phyloP scores from a whole-genome alignment of 53 echinoderm and acorn worm species.

The Antedon mediterranea region DNA sequence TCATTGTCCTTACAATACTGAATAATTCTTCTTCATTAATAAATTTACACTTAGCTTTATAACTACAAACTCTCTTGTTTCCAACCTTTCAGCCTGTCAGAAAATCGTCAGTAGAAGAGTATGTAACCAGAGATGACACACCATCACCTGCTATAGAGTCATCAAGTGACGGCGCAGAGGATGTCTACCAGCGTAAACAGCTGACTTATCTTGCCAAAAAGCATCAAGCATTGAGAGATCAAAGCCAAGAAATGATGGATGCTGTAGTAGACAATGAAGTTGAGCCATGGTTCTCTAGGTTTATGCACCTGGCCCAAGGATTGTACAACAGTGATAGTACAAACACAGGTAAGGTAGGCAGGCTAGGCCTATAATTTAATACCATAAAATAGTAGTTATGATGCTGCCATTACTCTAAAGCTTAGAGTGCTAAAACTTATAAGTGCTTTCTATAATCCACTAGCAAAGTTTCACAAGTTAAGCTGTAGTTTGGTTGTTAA shows the following conservation, averaged over 20 bases:
- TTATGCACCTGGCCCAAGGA: conserved; percentile 79
- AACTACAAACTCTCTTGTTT: too few species aligned
- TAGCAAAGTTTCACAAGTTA: too few species aligned
- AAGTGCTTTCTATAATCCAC: too few species aligned
- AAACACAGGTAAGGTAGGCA: conserved; percentile 57
- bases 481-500: too few species aligned
- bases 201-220: conserved; percentile 41
- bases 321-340: conserved; percentile 79
- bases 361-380: neutral
- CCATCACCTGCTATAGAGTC: conserved; percentile 17
- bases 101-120: conserved; percentile 46
- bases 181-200: conserved; percentile 26
- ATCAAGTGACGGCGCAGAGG: conserved; percentile 9
- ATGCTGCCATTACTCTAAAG: neutral
- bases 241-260: conserved; percentile 3
- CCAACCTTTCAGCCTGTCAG: too few species aligned
- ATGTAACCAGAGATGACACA: conserved; percentile 60
- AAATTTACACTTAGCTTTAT: too few species aligned
- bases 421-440: too few species aligned
- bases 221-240: conserved; percentile 8
- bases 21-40: too few species aligned
- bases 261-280: conserved; percentile 18
- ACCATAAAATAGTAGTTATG: too few species aligned
- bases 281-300: conserved; percentile 76
- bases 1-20: too few species aligned